Base-by-base conservation (phyloP, 2,888 invertebrate species). In the Erebia epiphron region DNA sequence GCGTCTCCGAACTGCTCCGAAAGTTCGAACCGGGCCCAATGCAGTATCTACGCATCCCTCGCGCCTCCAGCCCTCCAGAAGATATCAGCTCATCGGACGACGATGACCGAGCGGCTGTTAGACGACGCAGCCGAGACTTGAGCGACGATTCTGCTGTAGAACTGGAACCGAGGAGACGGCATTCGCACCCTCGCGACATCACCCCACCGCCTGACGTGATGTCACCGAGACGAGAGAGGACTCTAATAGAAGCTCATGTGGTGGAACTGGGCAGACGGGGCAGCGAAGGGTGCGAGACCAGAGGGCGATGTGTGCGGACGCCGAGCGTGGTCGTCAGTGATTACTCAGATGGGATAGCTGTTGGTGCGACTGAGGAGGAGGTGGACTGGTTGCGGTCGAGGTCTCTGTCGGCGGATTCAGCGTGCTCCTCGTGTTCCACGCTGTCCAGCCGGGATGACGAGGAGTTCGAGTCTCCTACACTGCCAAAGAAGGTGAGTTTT, bases 311-410 rank as follows among this genome's bases (percentile, higher is more conserved):
- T 79, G 96, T 97, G 86, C 91, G 97, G 72, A 97, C 97, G 0
- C 98, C 98, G 0, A 97, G 97, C 69, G 97, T 98, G 61, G 97
- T 98, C 3, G 97, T 98, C 57, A 97, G 97, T 81, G 98, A 98
- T 85, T 97, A 97, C 82, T 97, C 97, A 0, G 97, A 97, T 80
- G 97, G 91, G 0, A 83, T 88, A 43, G 91, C 89, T 1, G 92
- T 91, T 11, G 93, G 93, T 4, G 92, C 92, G 3, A 91, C 92
- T 0, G 87, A 87, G 68, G 92, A 91, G 78, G 93, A 92, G 78
- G 91, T 90, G 76, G 83, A 88, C 79, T 92, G 93, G 93, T 80
- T 93, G 76, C 78, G 93, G 52, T 84, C 93, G 68, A 81, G 94
- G 65, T 90, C 94, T 0, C 88, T 94, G 75, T 95, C 95, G 14